Percentiles rank a stretch among this genome's conserved stretches.
These are phyloP conservation scores for Melanotaenia pygmaea DNA, from an alignment of 2,797 vertebrate genomes.

Conservation along the genomic window DNA sequence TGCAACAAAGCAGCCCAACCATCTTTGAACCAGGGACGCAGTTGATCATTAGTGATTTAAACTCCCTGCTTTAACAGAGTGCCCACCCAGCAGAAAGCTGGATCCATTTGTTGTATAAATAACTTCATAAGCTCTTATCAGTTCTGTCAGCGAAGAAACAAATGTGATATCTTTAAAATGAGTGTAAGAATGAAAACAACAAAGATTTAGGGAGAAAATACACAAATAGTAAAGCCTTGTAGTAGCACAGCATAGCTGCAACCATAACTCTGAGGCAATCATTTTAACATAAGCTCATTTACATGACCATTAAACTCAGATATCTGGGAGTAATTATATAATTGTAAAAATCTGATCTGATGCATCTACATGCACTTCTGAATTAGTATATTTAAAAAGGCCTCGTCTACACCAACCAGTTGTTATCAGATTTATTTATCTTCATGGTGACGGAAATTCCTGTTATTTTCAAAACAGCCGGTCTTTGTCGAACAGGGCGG, in stretches of 20 bases:
- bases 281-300: slow-evolving; percentile 1
- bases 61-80: slow-evolving; percentile 11
- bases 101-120: not conserved
- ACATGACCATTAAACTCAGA: too few relatives aligned
- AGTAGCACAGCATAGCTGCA: not conserved
- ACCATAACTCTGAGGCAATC: not conserved
- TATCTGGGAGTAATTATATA: not conserved
- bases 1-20: slow-evolving; percentile 14
- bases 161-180: not conserved
- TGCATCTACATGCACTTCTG: not conserved
- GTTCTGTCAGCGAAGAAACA: slow-evolving; percentile 3
- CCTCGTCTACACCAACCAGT: too few relatives aligned
- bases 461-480: too few relatives aligned
- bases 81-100: not conserved
- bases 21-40: slow-evolving; percentile 9
- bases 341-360: not conserved
- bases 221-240: not conserved
- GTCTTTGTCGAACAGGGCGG: too few relatives aligned
- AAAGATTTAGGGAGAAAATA: slow-evolving; percentile 4
- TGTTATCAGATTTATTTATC: too few relatives aligned
- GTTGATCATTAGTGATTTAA: slow-evolving; percentile 19
- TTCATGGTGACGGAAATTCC: too few relatives aligned
- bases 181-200: not conserved
- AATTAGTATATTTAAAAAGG: too few relatives aligned
- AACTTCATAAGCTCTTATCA: slow-evolving; percentile 12